Conservation (phyloP, 2,113 vertebrate species). For the Calyptommatus sinebrachiatus region DNA sequence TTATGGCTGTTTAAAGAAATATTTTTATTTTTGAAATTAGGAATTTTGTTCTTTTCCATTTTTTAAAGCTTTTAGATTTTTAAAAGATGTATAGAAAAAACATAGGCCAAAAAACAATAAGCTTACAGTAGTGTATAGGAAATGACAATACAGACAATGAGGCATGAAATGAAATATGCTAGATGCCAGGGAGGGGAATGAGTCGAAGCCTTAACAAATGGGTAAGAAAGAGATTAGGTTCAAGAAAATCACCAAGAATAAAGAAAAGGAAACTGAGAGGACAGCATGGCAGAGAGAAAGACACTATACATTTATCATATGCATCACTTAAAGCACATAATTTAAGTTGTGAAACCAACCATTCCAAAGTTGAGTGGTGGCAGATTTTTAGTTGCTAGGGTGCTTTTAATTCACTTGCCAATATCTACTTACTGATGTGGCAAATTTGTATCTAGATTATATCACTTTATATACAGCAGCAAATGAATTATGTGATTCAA, state of each 20-base stretch:
- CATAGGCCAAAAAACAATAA: constrained; percentile 53
- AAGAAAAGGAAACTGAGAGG: constrained; percentile 26
- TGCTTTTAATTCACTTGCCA: background rate
- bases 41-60: constrained; percentile 29
- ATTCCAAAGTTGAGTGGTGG: background rate
- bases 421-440: background rate
- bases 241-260: constrained; percentile 48
- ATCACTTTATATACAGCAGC: background rate
- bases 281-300: constrained; percentile 40
- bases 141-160: constrained; percentile 62
- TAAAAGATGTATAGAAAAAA: constrained; percentile 37
- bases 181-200: constrained; percentile 44
- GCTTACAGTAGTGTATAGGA: constrained; percentile 55
- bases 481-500: background rate
- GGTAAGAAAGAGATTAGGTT: constrained; percentile 44
- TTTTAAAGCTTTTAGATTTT: constrained; percentile 49
- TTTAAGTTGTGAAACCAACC: background rate
- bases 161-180: constrained; percentile 67
- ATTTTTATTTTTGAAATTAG: constrained; percentile 48
- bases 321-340: background rate
- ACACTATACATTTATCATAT: background rate
- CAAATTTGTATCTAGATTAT: background rate
- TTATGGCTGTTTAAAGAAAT: constrained; percentile 32
- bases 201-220: constrained; percentile 57
- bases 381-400: background rate